Evolutionary conservation across 2,113 vertebrate genomes (phyloP), one percentile per base, ranked within the genome.

Genomic region (Carettochelys insculpta): DNA sequence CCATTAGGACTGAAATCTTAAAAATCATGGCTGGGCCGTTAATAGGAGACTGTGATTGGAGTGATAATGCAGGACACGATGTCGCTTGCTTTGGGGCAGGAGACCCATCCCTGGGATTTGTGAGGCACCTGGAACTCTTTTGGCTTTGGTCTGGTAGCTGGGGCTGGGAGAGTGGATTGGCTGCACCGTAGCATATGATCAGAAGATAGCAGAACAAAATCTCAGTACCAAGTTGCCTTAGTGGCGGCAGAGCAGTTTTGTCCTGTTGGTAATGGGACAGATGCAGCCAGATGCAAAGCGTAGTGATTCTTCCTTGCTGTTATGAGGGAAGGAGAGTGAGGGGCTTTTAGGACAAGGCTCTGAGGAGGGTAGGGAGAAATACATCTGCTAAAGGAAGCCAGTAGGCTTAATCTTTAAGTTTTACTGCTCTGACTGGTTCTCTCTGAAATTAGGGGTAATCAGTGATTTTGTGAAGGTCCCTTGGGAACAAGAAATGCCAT

Each of bases 1-100:
- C 91, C 89, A 91, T 83, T 96, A 90, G 87, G 61, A 93, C 76
- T 47, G 91, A 86, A 92, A 85, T 17, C 80, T 50, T 85, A 68
- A 29, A 86, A 94, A 82, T 68, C 20, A 94, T 50, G 48, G 48
- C 48, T 90, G 88, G 45, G 48, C 45, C 83, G 91, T 85, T 12
- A 95, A 27, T 82, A 51, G 52, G 27, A 11, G 1, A 79, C 58
- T 92, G 90, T 90, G 7, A 27, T 54, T 14, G 41, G 48, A 87
- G 51, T 29, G 81, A 19, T 90, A 83, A 80, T 71, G 83, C 48
- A 71, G 54, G 14, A 91, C 81, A 95, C 47, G 12, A 58, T 7
- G 27, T 38, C 65, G 14, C 61, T 38, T 38, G 34, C 61, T 38
- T 68, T 53, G 50, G 58, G 20, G 90, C 38, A 90, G 16, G 8